Evolutionary conservation across 2,888 invertebrate genomes (phyloP).

Genomic region (Linnaemya tessellans): DNA sequence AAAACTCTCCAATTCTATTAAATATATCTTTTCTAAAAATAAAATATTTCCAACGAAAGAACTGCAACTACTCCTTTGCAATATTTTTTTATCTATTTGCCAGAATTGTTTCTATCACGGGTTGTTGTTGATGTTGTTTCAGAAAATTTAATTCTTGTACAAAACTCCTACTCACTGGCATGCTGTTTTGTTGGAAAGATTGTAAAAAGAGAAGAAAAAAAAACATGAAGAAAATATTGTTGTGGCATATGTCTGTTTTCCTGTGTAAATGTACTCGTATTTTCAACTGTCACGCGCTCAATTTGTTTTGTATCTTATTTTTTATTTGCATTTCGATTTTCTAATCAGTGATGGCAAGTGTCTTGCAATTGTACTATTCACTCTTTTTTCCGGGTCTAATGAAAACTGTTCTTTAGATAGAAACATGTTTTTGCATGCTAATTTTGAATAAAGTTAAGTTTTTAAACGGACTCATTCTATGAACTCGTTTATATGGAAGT

Average conservation of each 20-base stretch:
- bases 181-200: conserved; percentile 3
- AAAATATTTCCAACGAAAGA: conserved; percentile 42
- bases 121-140: conserved; percentile 44
- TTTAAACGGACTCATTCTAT: too few species aligned
- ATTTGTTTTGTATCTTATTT: conserved; percentile 60
- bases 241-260: conserved; percentile 60
- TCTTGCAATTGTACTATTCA: too few species aligned
- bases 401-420: too few species aligned
- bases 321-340: conserved; percentile 65
- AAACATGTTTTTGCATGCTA: too few species aligned
- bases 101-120: neutral
- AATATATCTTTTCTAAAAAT: conserved; percentile 36
- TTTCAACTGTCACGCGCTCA: conserved; percentile 57
- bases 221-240: conserved; percentile 32
- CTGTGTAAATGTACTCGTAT: conserved; percentile 16
- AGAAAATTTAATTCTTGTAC: conserved; percentile 32
- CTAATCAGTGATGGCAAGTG: neutral
- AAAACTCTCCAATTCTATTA: conserved; percentile 31
- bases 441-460: too few species aligned
- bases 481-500: too few species aligned
- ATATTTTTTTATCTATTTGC: neutral
- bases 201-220: conserved; percentile 2
- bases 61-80: neutral
- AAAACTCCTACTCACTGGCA: conserved; percentile 24
- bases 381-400: too few species aligned